Evolutionary conservation across 2,113 vertebrate genomes (phyloP).

Genomic region (Upupa epops): DNA sequence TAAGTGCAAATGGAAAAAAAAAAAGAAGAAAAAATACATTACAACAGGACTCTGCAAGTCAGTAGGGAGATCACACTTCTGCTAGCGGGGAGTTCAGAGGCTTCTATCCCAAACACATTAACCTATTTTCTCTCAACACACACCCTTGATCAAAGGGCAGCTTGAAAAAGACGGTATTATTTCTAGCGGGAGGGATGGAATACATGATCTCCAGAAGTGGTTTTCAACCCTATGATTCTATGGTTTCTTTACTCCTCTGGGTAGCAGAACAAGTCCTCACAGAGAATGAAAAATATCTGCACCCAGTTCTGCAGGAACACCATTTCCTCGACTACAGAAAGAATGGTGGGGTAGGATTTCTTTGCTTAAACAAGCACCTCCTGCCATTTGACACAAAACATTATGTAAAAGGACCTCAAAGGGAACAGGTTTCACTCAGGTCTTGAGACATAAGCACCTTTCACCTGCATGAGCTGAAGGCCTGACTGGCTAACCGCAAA

Average conservation of each 20-base stretch:
- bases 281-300: neutral
- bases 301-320: neutral
- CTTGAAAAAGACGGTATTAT: neutral
- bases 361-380: neutral
- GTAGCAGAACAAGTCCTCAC: neutral
- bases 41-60: neutral
- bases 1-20: neutral
- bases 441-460: neutral
- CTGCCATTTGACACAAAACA: neutral
- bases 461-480: neutral
- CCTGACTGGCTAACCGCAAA: neutral
- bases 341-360: neutral
- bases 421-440: fast-evolving
- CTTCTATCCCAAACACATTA: neutral
- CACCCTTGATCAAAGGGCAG: neutral
- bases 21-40: neutral
- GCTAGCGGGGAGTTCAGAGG: neutral
- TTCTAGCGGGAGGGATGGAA: neutral
- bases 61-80: neutral
- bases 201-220: too few relatives aligned
- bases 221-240: too few relatives aligned
- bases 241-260: neutral
- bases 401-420: neutral
- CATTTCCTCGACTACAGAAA: neutral
- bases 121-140: neutral